Base-by-base conservation (phyloP, 2,797 vertebrate species). In the Xyrichtys novacula region DNA sequence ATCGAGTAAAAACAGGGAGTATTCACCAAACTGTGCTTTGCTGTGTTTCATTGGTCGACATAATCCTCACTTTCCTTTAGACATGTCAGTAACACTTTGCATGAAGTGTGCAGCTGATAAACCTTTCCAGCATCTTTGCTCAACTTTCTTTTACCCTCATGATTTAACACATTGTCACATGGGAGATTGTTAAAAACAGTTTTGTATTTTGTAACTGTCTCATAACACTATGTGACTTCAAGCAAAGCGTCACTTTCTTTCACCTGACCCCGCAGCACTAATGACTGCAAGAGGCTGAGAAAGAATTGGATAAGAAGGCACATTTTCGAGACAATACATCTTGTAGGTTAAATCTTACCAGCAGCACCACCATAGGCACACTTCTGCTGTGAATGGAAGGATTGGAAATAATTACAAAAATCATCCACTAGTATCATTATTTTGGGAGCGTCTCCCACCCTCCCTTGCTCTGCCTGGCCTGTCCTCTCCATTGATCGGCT, bases 251-350 rank as follows among this genome's bases (percentile, higher is more conserved):
- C 64, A 28, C 53, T 48, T 70, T 44, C 62, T 67, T 44, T 60
- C 11, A 43, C 55, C 61, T 31, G 52, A 20, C 48, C 36, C 60
- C n/a, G 12, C 65, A 40, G 20, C 36, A 12, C 20, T 34, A 62
- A 54, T 22, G 55, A 53, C 1, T 34, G 38, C 55, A 39, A 32
- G 34, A 66, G 54, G 36, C 11, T 3, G n/a, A n/a, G 63, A 61
- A 39, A 54, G 57, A 58, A 65, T 42, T 16, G 52, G 70, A 86
- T 60, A 58, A 78, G 56, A 74, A 89, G 86, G 85, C 85, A 88
- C 81, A 6, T 67, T 71, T 85, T 56, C 59, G 29, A 78, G 73
- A 84, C 84, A 74, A 82, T 80, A 46, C 8, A 22, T 63, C 64
- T 68, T 7, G 1, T 36, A 47, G 69, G 50, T 75, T 61, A 50